Base-by-base conservation (phyloP, 2,797 vertebrate genomes). In the Enteromius fasciolatus region DNA sequence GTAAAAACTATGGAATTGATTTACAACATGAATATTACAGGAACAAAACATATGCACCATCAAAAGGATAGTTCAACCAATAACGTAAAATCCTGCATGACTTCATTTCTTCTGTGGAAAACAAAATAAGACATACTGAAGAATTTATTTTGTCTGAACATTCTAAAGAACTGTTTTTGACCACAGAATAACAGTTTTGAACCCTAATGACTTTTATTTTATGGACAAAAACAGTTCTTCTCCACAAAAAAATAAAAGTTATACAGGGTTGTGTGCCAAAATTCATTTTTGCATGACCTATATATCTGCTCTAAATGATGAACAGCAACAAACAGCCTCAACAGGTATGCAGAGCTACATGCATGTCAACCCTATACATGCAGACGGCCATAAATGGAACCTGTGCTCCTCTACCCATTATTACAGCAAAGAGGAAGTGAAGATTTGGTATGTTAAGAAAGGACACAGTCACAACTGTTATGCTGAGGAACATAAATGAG, bases 381-480 rank as follows among this genome's bases (percentile, higher is more conserved):
- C 82, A 84, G 75, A 86, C 74, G 87, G 52, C 87, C 90, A 89
- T 92, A 92, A 92, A 93, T 89, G 90, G 88, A 89, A 90, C 85
- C 73, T 86, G 70, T 74, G 82, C n/a, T n/a, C 63, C 10, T 70
- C 83, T 23, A 81, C 68, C 44, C 36, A 90, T 89, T 90, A 92
- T 91, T 48, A 52, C 44, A 20, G 50, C 41, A 15, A 86, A 77
- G 80, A 88, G 91, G 92, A 93, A 92, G 88, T 89, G 87, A 90
- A 84, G 78, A 18, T 80, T 44, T 80, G 46, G 63, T 75, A 61
- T 57, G 81, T 77, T 20, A 66, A 67, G 67, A 83, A 23, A 57
- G 48, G 48, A 86, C 83, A 86, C 46, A 63, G 80, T 63, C 31
- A 80, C 33, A 66, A 81, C 66, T 76, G 36, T 76, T 77, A 50